A percentile compares a stretch with the other conserved stretches of the same genome.
Evolutionary conservation across 2,888 invertebrate species (phyloP).

Genomic region (Drosophila falleni): DNA sequence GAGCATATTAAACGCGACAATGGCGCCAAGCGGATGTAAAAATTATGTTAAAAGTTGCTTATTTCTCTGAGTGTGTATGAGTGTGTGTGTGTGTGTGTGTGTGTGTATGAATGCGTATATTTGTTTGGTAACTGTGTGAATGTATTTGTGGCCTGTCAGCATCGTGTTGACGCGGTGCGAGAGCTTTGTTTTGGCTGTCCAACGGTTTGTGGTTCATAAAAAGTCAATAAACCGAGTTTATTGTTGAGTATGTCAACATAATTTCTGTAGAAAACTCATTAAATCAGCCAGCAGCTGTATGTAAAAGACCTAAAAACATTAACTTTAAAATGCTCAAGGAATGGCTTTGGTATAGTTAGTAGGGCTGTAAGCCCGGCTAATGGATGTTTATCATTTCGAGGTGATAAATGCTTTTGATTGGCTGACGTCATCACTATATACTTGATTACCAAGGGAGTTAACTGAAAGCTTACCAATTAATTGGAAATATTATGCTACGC

Average conservation of each 20-base stretch:
- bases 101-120: constrained; percentile 18
- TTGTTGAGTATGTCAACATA: constrained; percentile 67
- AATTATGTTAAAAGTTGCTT: constrained; percentile 70
- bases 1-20: constrained; percentile 65
- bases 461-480: not conserved
- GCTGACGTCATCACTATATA: constrained; percentile 25
- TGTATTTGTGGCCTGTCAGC: constrained; percentile 42
- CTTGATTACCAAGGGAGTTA: not conserved
- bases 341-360: constrained; percentile 17
- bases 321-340: constrained; percentile 14
- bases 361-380: constrained; percentile 22
- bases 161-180: constrained; percentile 37
- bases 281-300: constrained; percentile 51
- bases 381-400: constrained; percentile 15
- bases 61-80: constrained; percentile 16
- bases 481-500: no score
- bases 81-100: constrained; percentile 19
- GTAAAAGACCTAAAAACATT: constrained; percentile 24
- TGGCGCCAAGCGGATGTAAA: constrained; percentile 73
- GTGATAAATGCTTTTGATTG: constrained; percentile 18
- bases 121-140: constrained; percentile 18
- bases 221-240: constrained; percentile 76
- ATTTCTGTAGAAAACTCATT: constrained; percentile 69
- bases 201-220: constrained; percentile 74
- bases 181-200: constrained; percentile 60